Evolutionary conservation across 1,140 invertebrate species (phyloP).

Genomic region (Plutomurus gul): DNA sequence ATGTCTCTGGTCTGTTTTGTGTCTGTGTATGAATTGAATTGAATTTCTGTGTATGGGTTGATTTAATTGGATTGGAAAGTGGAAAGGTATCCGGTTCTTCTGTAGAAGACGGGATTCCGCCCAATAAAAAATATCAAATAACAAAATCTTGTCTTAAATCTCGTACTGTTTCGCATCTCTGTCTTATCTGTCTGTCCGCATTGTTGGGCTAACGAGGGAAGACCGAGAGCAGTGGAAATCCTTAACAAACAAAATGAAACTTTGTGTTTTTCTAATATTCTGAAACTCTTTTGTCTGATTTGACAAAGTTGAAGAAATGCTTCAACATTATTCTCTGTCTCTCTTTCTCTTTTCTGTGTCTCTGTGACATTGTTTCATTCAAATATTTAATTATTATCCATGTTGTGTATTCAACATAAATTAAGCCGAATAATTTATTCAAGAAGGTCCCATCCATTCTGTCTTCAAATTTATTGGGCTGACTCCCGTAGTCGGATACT

Average conservation of each 20-base stretch:
- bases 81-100: slow-evolving; percentile 44
- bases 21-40: slow-evolving; percentile 1
- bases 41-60: slow-evolving; percentile 21
- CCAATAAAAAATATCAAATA: slow-evolving; percentile 48
- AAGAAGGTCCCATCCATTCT: slow-evolving; percentile 38
- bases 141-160: slow-evolving; percentile 25
- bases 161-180: slow-evolving; percentile 3
- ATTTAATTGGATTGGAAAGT: slow-evolving; percentile 5
- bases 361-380: too few relatives aligned
- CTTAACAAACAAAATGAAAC: background rate
- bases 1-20: background rate
- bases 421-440: too few relatives aligned
- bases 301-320: too few relatives aligned
- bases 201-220: slow-evolving; percentile 22
- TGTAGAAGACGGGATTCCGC: slow-evolving; percentile 49
- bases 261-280: background rate
- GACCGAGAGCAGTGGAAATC: slow-evolving; percentile 48
- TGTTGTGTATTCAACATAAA: too few relatives aligned
- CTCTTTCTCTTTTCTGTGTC: background rate
- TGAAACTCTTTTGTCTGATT: slow-evolving; percentile 11
- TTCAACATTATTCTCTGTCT: too few relatives aligned
- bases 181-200: slow-evolving; percentile 17
- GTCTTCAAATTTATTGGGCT: slow-evolving; percentile 36
- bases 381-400: too few relatives aligned
- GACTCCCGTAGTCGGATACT: slow-evolving; percentile 43